A percentile compares a stretch with the other conserved stretches of the same genome.
These are phyloP conservation scores for Sylvietta virens DNA, from an alignment of 2,113 vertebrate species.

Conservation along the genomic window DNA sequence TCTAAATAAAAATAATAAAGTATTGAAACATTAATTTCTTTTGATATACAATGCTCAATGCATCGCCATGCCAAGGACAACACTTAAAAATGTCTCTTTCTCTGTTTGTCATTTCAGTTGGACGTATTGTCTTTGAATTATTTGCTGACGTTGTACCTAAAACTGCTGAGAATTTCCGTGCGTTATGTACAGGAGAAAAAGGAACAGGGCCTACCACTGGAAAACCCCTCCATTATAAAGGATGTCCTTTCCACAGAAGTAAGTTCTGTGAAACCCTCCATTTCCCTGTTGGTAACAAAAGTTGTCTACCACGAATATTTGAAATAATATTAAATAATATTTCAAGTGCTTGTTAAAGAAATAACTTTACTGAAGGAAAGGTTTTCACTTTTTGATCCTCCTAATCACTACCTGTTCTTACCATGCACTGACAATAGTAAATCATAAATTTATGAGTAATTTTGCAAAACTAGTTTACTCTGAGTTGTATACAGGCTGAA, in stretches of 20 bases:
- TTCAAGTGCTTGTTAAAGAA: background rate
- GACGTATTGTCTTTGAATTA: conserved; percentile 89
- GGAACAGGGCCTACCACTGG: conserved; percentile 85
- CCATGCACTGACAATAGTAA: background rate
- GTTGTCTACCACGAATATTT: background rate
- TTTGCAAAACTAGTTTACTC: background rate
- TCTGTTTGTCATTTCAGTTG: conserved; percentile 71
- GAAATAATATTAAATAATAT: background rate
- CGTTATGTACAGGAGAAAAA: conserved; percentile 93
- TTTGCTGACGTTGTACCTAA: conserved; percentile 92
- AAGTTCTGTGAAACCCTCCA: conserved; percentile 38
- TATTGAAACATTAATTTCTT: background rate
- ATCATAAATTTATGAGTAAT: background rate
- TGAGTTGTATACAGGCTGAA: background rate
- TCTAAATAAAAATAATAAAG: background rate
- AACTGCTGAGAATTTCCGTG: conserved; percentile 95
- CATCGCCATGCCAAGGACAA: background rate
- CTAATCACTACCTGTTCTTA: background rate
- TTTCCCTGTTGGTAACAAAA: background rate
- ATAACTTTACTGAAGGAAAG: background rate
- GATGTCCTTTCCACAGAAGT: conserved; percentile 97
- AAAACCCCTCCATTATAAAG: conserved; percentile 94
- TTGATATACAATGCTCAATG: background rate
- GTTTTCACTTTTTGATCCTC: background rate
- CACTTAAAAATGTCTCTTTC: background rate